These are phyloP conservation scores for Mormyrops attenuatus DNA, from an alignment of 2,797 vertebrate genomes.

Conservation along the genomic window DNA sequence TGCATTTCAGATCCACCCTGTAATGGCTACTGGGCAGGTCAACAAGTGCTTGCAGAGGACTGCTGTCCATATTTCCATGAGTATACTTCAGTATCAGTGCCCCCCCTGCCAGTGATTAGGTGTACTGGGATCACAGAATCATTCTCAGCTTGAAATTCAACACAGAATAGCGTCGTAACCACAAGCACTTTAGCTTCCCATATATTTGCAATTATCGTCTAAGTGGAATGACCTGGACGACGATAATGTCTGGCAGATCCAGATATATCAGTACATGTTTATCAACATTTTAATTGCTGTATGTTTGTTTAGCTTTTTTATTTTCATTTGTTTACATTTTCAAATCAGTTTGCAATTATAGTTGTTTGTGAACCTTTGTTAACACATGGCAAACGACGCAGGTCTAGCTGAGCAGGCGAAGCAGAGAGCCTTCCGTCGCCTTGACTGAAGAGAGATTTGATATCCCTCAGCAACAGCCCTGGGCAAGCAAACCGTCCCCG, in stretches of 20 bases:
- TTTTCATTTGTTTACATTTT: background rate
- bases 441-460: constrained; percentile 35
- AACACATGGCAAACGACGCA: constrained; percentile 21
- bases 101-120: background rate
- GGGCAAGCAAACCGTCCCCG: constrained; percentile 39
- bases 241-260: background rate
- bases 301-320: background rate
- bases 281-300: background rate
- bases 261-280: background rate
- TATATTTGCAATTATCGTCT: background rate
- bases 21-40: background rate
- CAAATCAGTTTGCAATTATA: background rate
- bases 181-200: background rate
- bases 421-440: constrained; percentile 34
- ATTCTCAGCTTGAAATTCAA: background rate
- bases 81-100: background rate
- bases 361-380: background rate
- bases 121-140: background rate
- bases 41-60: background rate
- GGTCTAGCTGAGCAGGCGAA: constrained; percentile 23
- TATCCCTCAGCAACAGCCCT: constrained; percentile 65
- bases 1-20: no score
- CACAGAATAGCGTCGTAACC: background rate
- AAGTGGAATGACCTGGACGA: background rate
- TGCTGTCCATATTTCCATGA: background rate